Base-by-base conservation (phyloP, 2,797 vertebrate species). In the Macropus fuliginosus region DNA sequence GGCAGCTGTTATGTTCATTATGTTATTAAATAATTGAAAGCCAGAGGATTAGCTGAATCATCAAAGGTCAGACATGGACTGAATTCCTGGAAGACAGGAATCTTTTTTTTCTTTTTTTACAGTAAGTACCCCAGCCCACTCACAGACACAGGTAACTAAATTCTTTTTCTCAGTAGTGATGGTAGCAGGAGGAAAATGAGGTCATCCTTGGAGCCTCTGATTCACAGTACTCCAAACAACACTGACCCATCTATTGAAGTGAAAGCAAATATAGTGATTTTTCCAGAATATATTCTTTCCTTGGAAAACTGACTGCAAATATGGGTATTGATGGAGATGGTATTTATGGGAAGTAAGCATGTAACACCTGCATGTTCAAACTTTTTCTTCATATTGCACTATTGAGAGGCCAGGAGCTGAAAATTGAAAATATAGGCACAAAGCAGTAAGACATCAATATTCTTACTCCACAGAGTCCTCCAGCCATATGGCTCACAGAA, bases 401-500 rank as follows among this genome's bases (percentile, higher is more conserved):
- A n/a, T 52, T 57, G 55, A 89, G 94, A 95, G 52, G 90, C 55
- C 90, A 96, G 90, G 55, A 54, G 16, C 5, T 94, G 0, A 46
- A 94, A 94, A 95, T 31, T 57, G 87, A 95, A 96, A 96, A 92
- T 55, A 81, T 91, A 56, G 56, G 52, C 91, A 56, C 46, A 90
- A 95, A 93, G 55, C 92, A 96, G 92, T 55, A 94, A 52, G 95
- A 94, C 6, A 52, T 95, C 21, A 28, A 14, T 52, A 31, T 92
- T 95, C 56, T 89, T 10, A 52, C 81, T 94, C 40, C 55, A n/a
- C 54, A 57, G 89, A 90, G 55, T 54, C 94, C 91, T 34, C n/a
- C 62, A 90, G 92, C 95, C 95, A 95, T 91, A 74, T 95, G 97
- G 90, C 27, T 95, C 40, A 34, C 74, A 46, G 81, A 28, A 12